Evolutionary conservation across 2,797 vertebrate species (phyloP), one percentile per base, ranked within the genome.

Genomic region (Hippopotamyrus pictus): DNA sequence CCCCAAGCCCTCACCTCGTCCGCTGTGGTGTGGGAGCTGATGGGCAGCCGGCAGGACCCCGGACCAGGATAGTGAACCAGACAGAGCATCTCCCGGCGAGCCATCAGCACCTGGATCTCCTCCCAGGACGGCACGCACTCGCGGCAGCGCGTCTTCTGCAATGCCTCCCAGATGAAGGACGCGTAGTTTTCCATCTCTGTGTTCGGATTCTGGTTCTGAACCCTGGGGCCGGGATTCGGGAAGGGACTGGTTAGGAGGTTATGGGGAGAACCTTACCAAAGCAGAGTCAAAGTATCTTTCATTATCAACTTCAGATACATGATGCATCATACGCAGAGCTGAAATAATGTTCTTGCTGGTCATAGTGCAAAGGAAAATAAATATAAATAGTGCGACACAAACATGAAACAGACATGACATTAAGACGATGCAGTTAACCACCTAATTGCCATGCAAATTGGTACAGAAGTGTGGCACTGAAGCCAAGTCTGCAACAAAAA

Each of bases 71-170:
- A 98, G 94, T 98, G 96, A 89, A 98, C 96, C 0, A 96, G 96
- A 92, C 97, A 98, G 90, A 96, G 90, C 95, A 98, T 96, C 94
- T 98, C 97, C 92, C 97, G 97, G 85, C 97, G 92, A 89, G 91
- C 95, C 94, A 97, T 98, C 93, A 99, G 94, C 89, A 96, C 97
- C 62, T 97, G 96, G 94, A 99, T 98, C 96, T 99, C 98, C 29
- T 98, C 97, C 95, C 97, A 96, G 0, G 98, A 99, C 3, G 98
- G 98, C 90, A 99, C 98, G 0, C 96, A 96, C 93, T 98, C 97
- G 4, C 97, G 94, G 88, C 97, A 96, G 53, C 96, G 96, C 0
- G 97, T 98, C 93, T 97, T 98, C 65, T 96, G 94, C 94, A 99
- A 93, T 0, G 98, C 97, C 91, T 96, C 97, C 5, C 95, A 94